Evolutionary conservation across 2,888 invertebrate species (phyloP).

Genomic region (Eristalis arbustorum): DNA sequence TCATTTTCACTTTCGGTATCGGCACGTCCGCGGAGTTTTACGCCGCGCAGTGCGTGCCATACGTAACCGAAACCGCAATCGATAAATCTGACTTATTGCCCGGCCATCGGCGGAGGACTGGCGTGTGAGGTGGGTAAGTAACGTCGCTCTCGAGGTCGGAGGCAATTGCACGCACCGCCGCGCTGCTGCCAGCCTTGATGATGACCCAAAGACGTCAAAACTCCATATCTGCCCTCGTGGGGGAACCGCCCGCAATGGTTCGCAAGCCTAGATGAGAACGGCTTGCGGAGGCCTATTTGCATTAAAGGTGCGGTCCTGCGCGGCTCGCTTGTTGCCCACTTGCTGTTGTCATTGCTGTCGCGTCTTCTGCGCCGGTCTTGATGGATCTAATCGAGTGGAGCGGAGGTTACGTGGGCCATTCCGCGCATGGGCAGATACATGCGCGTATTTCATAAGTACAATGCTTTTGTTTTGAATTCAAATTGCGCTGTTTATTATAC

Average conservation of each 20-base stretch:
- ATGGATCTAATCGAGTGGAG: background rate
- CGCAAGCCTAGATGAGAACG: background rate
- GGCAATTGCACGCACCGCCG: background rate
- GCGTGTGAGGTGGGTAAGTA: background rate
- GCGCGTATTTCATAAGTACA: conserved; percentile 45
- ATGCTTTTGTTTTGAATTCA: conserved; percentile 26
- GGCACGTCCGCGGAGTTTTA: conserved; percentile 26
- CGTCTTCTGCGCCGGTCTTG: background rate
- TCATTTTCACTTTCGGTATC: conserved; percentile 65
- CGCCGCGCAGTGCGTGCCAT: background rate
- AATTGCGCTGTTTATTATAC: conserved; percentile 20
- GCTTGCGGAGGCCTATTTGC: background rate
- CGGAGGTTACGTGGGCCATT: conserved; percentile 47
- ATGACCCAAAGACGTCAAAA: background rate
- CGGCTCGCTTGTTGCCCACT: background rate
- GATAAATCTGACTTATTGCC: background rate
- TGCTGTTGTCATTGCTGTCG: background rate
- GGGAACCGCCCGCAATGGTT: background rate
- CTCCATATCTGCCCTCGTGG: background rate
- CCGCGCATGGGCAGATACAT: conserved; percentile 6
- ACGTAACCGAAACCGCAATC: background rate
- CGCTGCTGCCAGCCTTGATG: background rate
- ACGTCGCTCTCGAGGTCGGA: background rate
- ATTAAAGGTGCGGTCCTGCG: background rate
- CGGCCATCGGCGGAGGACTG: too few species aligned